Base-by-base conservation (phyloP, 2,888 invertebrate genomes). In the Tenthredo scrophulariae region DNA sequence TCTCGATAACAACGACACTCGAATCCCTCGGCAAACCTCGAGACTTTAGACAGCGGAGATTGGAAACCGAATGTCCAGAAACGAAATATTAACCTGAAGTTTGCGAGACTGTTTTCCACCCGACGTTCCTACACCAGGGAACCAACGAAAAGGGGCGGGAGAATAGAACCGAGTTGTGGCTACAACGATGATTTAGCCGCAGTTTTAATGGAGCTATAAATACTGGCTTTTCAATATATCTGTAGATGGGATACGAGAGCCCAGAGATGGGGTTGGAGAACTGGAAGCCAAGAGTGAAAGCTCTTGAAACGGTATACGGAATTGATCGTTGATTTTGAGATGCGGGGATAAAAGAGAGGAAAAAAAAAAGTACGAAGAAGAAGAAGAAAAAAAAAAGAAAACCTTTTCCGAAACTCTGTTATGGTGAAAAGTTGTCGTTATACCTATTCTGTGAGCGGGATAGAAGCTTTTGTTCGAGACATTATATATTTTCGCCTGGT, bases 161-260 rank as follows among this genome's bases (percentile, higher is more conserved):
- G 80, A 80, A 80, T 80, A 80, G 80, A 84, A 62, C 62, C 72
- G 40, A 80, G 80, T 80, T 80, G 80, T 93, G 94, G 94, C 94
- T 93, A 90, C 93, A 90, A 92, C 93, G 93, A 94, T 95, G 95
- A 94, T 95, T 95, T 95, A 94, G 94, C 93, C 94, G 92, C 93
- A 92, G 93, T 94, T 94, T 94, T 95, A 95, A 95, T 95, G 94
- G 95, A 94, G 94, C 94, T 94, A 95, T 94, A 95, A 94, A 95
- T 95, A 95, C 94, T 93, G 93, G 94, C 94, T 94, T 94, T 94
- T 94, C 94, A 94, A 94, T 94, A 94, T 62, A 62, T 80, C 80
- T 80, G 58, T 58, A 62, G 62, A 62, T 40, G 80, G 80, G 80
- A 80, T 80, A 62, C 4, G 80, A 37, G 50, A 40, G 40, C 40